Evolutionary conservation across 2,888 invertebrate species (phyloP).

Genomic region (Strigamia transsilvanica): DNA sequence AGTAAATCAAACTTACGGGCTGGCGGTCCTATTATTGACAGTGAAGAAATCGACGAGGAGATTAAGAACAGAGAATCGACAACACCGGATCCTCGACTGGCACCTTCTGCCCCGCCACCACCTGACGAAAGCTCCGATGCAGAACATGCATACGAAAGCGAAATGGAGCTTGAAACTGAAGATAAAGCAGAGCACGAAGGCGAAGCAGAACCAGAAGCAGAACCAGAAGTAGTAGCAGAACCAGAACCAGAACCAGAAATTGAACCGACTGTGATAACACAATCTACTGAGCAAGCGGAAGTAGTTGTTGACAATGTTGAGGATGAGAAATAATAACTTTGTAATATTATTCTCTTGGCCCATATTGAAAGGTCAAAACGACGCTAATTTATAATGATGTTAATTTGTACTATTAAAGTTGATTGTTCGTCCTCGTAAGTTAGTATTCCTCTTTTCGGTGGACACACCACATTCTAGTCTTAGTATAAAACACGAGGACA

Average conservation of each 20-base stretch:
- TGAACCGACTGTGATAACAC: background rate
- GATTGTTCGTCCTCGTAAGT: too few relatives aligned
- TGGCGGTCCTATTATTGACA: background rate
- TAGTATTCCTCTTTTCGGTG: too few relatives aligned
- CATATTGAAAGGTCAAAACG: too few relatives aligned
- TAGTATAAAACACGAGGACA: too few relatives aligned
- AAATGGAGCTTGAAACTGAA: background rate
- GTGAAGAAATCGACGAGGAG: background rate
- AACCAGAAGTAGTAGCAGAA: background rate
- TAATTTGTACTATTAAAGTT: too few relatives aligned
- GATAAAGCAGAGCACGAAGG: background rate
- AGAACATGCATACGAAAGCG: background rate
- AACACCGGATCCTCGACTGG: background rate
- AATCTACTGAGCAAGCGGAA: background rate
- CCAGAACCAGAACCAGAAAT: background rate
- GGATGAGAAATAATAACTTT: background rate
- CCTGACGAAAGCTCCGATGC: background rate
- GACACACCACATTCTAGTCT: too few relatives aligned
- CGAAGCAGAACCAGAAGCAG: background rate
- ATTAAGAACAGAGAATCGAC: background rate
- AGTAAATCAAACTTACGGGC: background rate
- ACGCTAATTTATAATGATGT: too few relatives aligned
- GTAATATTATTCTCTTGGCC: too few relatives aligned
- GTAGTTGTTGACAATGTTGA: background rate
- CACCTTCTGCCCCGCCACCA: constrained; percentile 20